Evolutionary conservation across 1,140 invertebrate species (phyloP), one percentile per base, ranked within the genome.

Genomic region (Phocides pigmalion): DNA sequence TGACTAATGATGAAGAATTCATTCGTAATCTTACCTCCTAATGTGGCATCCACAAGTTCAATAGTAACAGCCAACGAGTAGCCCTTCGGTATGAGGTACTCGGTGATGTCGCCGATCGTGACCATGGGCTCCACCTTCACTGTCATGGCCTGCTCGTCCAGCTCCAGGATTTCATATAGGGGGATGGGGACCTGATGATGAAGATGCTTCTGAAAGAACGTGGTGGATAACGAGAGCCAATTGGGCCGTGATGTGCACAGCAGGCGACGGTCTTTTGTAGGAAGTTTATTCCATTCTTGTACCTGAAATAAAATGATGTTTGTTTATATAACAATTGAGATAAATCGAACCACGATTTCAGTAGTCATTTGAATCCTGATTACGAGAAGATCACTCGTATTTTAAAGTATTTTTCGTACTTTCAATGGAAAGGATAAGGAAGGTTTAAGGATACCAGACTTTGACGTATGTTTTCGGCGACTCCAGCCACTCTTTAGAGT

Each of bases 41-140:
- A 93, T 59, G 96, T 97, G 17, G 97, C 93, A 84, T 97, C 96
- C 74, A 96, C 95, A 51, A 97, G 84, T 89, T 97, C 96, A 39
- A 96, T 96, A 22, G 97, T 92, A 39, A 97, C 94, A 2, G 96
- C 96, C 39, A 97, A 89, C 0, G 95, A 95, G 93, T 95, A 97
- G 1, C 96, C 96, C 5, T 94, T 90, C 2, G 95, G 95, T 76
- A 94, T 94, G 16, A 97, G 84, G 14, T 93, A 94, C 35, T 94
- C 93, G 0, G 96, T 96, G 35, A 97, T 92, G 72, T 97, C 96
- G 9, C 96, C 96, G 93, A 97, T 97, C 4, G 94, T 95, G 9
- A 95, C 96, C 82, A 97, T 91, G 3, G 96, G 96, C 79, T 97
- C 96, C 15, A 96, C 95, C 49, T 93, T 84, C 0, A 97, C 94